Evolutionary conservation across 2,888 invertebrate species (phyloP), one percentile per base, ranked within the genome.

Genomic region (Drosophila melanosoma): DNA sequence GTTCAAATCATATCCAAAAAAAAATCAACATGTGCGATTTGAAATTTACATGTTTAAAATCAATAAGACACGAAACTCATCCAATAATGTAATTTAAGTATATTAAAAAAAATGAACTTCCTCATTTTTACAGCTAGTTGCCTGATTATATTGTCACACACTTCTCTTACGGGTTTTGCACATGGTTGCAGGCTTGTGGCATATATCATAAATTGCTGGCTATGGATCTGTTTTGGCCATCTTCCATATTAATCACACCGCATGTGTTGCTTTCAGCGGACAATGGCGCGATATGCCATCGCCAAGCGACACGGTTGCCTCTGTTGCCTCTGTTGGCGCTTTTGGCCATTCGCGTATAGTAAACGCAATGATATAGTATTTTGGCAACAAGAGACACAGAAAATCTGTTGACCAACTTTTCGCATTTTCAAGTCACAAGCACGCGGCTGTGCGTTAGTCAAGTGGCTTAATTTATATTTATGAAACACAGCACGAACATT

Each of bases 391-490:
- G 49, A 59, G 76, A 59, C 61, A 75, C 64, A 17, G 54, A 51
- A 66, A 78, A 66, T 63, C 69, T 69, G 74, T 66, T 87, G 85
- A 71, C 69, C 90, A 85, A 87, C 69, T 81, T 86, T 83, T 72
- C 64, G 74, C 76, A 69, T 83, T 72, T 80, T 66, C 48, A 35
- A 58, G 35, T n/a, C 61, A 61, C 63, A 64, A 59, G 58, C 71
- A 72, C 69, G 81, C 68, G 74, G 69, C 69, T 74, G 67, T 89
- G 90, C 87, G 85, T 90, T 86, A 86, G 90, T 74, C 87, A 76
- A 86, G 90, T 85, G 85, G 74, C 89, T 85, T 90, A 86, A 85
- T 85, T 85, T 85, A 85, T 86, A 90, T 86, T 86, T 86, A 78
- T 87, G 89, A 76, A 81, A 82, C 83, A 79, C 80, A 69, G 75